These are phyloP conservation scores for Anthophora plumipes DNA, from an alignment of 2,888 invertebrate species.

Conservation along the genomic window DNA sequence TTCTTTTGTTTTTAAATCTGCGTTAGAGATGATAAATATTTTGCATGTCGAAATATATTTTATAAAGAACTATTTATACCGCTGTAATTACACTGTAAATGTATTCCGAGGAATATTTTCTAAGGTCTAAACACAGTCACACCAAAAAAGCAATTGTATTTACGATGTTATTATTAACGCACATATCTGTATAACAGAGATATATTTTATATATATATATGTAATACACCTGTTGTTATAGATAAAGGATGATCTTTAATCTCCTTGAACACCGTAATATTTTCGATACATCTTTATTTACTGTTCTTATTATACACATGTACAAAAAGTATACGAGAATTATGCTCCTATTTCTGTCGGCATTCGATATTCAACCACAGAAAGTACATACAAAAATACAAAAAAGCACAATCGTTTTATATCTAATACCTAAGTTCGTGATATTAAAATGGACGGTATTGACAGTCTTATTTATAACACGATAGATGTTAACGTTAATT, in stretches of 20 bases:
- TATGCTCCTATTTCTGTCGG: constrained; percentile 24
- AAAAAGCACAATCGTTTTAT: constrained; percentile 31
- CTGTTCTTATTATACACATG: constrained; percentile 41
- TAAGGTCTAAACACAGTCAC: constrained; percentile 38
- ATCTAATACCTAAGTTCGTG: constrained; percentile 57
- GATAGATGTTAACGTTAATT: constrained; percentile 37
- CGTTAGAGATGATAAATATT: not conserved
- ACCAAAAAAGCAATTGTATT: constrained; percentile 41
- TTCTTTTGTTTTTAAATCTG: not conserved
- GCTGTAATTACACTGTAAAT: constrained; percentile 32
- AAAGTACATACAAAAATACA: constrained; percentile 67
- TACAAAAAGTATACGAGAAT: constrained; percentile 42
- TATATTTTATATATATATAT: constrained; percentile 49
- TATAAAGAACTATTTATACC: constrained; percentile 47
- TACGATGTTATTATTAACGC: constrained; percentile 34
- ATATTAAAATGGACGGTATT: constrained; percentile 72
- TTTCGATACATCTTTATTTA: constrained; percentile 37
- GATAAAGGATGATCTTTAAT: constrained; percentile 36
- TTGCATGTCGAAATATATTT: constrained; percentile 6
- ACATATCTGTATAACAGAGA: constrained; percentile 35
- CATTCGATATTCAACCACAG: not conserved
- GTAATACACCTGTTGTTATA: constrained; percentile 36
- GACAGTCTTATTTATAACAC: constrained; percentile 70
- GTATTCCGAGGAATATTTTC: constrained; percentile 12
- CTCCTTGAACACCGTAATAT: constrained; percentile 31